Percentiles rank a stretch among this genome's conserved stretches.
Conservation (phyloP, 2,888 invertebrate species). For the Drymonia ruficornis region DNA sequence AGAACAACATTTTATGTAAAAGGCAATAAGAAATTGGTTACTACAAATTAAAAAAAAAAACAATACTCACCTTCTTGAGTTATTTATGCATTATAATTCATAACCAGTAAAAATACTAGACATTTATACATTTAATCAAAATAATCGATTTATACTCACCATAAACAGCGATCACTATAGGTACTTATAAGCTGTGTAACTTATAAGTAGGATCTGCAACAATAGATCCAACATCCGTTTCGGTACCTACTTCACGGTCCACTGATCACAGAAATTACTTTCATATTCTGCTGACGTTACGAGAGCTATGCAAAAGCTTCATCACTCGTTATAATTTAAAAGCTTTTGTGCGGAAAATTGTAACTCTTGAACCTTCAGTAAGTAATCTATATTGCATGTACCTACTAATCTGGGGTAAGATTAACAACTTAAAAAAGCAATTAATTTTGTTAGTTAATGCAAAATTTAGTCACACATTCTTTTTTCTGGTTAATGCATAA, state of each 20-base stretch:
- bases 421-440: background rate
- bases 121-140: too few species aligned
- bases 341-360: slow-evolving; percentile 2
- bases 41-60: too few species aligned
- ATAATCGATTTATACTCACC: too few species aligned
- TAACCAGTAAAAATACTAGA: too few species aligned
- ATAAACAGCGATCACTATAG: too few species aligned
- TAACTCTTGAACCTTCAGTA: background rate
- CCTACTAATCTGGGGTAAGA: background rate
- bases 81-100: too few species aligned
- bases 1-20: too few species aligned
- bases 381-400: background rate
- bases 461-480: background rate
- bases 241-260: slow-evolving; percentile 30
- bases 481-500: background rate
- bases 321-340: slow-evolving; percentile 9
- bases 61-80: too few species aligned
- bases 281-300: slow-evolving; percentile 35
- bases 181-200: too few species aligned
- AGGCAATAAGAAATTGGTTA: too few species aligned
- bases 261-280: slow-evolving; percentile 49
- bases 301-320: slow-evolving; percentile 25
- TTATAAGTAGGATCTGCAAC: slow-evolving; percentile 3
- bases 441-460: background rate
- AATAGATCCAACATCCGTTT: slow-evolving; percentile 7